Evolutionary conservation across 2,113 vertebrate genomes (phyloP).

Genomic region (Austrofundulus limnaeus): DNA sequence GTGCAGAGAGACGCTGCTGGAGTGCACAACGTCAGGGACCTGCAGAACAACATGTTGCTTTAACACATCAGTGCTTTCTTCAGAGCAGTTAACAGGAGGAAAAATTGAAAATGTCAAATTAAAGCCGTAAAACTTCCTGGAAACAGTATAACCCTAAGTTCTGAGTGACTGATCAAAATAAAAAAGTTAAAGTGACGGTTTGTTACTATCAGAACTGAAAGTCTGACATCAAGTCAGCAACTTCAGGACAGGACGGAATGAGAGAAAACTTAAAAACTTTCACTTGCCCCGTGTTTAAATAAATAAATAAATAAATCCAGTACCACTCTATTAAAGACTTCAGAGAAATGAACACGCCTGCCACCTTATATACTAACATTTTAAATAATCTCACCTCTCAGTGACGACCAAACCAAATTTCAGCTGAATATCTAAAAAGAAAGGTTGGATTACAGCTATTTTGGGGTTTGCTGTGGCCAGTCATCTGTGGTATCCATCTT

Average conservation of each 20-base stretch:
- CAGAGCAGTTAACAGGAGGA: neutral
- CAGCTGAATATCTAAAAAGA: too few species aligned
- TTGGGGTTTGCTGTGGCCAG: too few species aligned
- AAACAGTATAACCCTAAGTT: neutral
- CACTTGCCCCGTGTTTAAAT: neutral
- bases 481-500: too few species aligned
- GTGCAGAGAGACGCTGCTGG: slow-evolving; percentile 41
- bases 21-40: slow-evolving; percentile 61
- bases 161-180: neutral
- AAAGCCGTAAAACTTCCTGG: neutral
- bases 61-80: neutral
- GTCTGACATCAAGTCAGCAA: slow-evolving; percentile 11
- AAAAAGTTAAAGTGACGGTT: neutral
- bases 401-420: too few species aligned
- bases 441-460: too few species aligned
- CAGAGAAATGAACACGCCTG: too few species aligned
- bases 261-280: neutral
- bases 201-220: slow-evolving; percentile 11
- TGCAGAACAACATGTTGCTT: slow-evolving; percentile 26
- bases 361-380: too few species aligned
- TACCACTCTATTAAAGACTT: too few species aligned
- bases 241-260: slow-evolving; percentile 14
- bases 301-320: neutral
- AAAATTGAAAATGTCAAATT: neutral
- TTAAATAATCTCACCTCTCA: too few species aligned